Percentiles rank a stretch among this genome's conserved stretches.
Conservation (phyloP, 2,888 invertebrate genomes). For the Noctua janthina region DNA sequence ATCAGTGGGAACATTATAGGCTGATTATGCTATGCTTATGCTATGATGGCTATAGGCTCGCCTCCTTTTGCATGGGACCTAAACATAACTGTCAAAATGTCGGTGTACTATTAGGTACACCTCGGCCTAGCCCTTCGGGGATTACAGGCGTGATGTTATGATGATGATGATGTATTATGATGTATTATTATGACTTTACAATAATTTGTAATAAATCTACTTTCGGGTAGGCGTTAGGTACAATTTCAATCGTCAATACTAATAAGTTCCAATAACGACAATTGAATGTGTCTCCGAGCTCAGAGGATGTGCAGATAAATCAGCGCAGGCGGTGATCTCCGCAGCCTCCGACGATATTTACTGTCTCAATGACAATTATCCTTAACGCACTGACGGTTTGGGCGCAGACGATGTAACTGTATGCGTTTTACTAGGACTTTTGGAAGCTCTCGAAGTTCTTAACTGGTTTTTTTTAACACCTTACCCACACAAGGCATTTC, state of each 20-base stretch:
- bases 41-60: too few relatives aligned
- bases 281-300: background rate
- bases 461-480: background rate
- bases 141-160: too few relatives aligned
- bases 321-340: slow-evolving; percentile 20
- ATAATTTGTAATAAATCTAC: background rate
- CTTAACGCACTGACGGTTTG: slow-evolving; percentile 22
- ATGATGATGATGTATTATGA: too few relatives aligned
- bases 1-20: too few relatives aligned
- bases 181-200: too few relatives aligned
- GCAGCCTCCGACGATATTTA: slow-evolving; percentile 28
- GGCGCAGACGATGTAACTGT: slow-evolving; percentile 8
- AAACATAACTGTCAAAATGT: too few relatives aligned
- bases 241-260: background rate
- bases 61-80: too few relatives aligned
- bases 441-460: background rate
- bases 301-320: slow-evolving; percentile 21
- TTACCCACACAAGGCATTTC: background rate
- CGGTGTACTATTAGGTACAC: too few relatives aligned
- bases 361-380: slow-evolving; percentile 29
- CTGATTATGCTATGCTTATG: too few relatives aligned
- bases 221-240: background rate
- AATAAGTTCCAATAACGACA: background rate
- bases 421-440: background rate
- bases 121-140: too few relatives aligned